Evolutionary conservation across 2,113 vertebrate genomes (phyloP).

Genomic region (Rhagologus leucostigma): DNA sequence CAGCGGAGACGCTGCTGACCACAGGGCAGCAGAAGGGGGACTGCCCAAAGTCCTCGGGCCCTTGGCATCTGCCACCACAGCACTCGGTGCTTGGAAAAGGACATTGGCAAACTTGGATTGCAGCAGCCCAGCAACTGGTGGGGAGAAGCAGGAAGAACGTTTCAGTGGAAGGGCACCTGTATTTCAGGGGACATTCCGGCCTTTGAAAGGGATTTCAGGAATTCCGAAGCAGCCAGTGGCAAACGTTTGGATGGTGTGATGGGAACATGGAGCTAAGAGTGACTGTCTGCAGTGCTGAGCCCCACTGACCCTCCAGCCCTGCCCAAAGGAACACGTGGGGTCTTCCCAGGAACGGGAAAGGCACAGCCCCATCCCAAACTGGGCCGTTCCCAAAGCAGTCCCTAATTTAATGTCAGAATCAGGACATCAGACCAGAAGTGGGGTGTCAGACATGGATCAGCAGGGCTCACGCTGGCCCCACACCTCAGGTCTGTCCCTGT

Average conservation of each 20-base stretch:
- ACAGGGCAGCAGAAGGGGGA: background rate
- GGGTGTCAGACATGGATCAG: accelerated
- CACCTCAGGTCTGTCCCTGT: background rate
- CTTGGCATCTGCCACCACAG: conserved; percentile 33
- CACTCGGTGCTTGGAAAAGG: conserved; percentile 41
- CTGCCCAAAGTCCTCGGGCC: background rate
- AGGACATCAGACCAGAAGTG: background rate
- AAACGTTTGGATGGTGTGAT: accelerated
- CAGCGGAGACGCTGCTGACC: conserved; percentile 48
- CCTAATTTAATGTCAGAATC: accelerated
- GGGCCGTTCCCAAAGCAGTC: background rate
- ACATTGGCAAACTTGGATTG: conserved; percentile 76
- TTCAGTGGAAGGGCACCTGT: accelerated
- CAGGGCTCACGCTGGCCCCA: background rate
- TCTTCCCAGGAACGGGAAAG: background rate
- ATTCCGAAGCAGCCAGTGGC: background rate
- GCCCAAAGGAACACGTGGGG: background rate
- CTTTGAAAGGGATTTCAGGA: background rate
- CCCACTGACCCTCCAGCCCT: background rate
- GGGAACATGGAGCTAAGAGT: accelerated
- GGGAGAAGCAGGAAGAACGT: background rate
- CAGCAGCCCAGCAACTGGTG: conserved; percentile 80
- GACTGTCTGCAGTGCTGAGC: background rate
- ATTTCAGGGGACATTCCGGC: background rate
- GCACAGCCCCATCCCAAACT: background rate